A percentile compares a stretch with the other conserved stretches of the same genome.
Evolutionary conservation across 1,140 invertebrate genomes (phyloP).

Genomic region (Coptotermes formosanus): DNA sequence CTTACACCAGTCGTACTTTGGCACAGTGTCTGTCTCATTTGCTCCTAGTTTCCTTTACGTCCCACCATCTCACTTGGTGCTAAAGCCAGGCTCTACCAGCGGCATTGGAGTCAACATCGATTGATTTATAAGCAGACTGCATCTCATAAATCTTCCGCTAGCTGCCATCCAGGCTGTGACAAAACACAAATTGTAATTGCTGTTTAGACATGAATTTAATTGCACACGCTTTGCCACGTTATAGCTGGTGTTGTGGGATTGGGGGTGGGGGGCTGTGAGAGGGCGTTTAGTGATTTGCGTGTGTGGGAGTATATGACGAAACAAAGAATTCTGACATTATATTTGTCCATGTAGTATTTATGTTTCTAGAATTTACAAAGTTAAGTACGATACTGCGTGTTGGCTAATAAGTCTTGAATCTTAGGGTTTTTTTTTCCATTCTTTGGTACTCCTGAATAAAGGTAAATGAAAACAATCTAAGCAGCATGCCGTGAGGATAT

Average conservation of each 20-base stretch:
- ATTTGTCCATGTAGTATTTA: too few species aligned
- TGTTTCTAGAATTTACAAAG: too few species aligned
- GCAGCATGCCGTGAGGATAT: too few species aligned
- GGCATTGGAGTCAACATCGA: neutral
- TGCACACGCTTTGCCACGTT: neutral
- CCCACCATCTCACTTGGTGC: neutral
- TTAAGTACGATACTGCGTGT: too few species aligned
- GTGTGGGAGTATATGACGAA: too few species aligned
- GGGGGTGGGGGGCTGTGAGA: too few species aligned
- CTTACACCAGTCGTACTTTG: neutral
- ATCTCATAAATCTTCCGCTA: neutral
- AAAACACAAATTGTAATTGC: slow-evolving; percentile 10
- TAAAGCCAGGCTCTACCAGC: neutral
- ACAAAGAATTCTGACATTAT: too few species aligned
- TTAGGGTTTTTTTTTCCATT: too few species aligned
- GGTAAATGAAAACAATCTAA: too few species aligned
- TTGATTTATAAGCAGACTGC: neutral
- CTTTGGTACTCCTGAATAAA: too few species aligned
- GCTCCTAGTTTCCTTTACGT: neutral
- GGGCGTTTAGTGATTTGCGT: too few species aligned
- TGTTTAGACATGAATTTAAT: neutral
- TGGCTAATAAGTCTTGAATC: too few species aligned
- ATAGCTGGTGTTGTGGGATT: neutral
- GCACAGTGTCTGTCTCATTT: neutral
- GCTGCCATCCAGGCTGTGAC: neutral